Percentiles rank a stretch among this genome's conserved stretches.
Evolutionary conservation across 2,113 vertebrate genomes (phyloP).

Genomic region (Myanophis thanlyinensis): DNA sequence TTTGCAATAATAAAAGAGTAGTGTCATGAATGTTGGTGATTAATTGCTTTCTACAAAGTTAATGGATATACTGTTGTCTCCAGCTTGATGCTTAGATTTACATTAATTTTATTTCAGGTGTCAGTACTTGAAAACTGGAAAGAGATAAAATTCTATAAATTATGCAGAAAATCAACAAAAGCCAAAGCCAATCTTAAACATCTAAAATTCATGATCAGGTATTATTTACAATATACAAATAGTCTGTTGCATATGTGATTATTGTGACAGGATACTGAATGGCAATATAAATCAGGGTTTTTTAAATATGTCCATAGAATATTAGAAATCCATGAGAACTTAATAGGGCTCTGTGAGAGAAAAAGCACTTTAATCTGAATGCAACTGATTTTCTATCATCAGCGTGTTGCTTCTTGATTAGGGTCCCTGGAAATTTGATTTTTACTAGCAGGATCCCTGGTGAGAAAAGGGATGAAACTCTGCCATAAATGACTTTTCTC

Average conservation of each 20-base stretch:
- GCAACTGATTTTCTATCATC: background rate
- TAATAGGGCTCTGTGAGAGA: background rate
- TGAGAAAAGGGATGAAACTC: background rate
- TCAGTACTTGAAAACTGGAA: slow-evolving; percentile 69
- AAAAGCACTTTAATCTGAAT: background rate
- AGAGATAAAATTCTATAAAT: slow-evolving; percentile 52
- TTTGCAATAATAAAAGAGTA: background rate
- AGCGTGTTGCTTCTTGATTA: background rate
- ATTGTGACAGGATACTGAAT: background rate
- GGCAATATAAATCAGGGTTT: background rate
- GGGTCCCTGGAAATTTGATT: background rate
- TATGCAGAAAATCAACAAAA: slow-evolving; percentile 34
- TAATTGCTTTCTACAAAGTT: background rate
- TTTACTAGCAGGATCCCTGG: background rate
- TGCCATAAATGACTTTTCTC: background rate
- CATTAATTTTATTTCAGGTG: slow-evolving; percentile 53
- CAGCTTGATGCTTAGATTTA: background rate
- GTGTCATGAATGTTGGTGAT: background rate
- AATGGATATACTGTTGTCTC: background rate
- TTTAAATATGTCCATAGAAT: background rate
- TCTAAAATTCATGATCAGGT: slow-evolving; percentile 60
- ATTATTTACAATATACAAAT: background rate
- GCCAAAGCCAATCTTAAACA: slow-evolving; percentile 57
- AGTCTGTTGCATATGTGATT: background rate
- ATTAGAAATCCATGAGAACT: background rate